phyloP scores from a whole-genome alignment of 1,140 invertebrate genomes.

The Heliconius nattereri region DNA sequence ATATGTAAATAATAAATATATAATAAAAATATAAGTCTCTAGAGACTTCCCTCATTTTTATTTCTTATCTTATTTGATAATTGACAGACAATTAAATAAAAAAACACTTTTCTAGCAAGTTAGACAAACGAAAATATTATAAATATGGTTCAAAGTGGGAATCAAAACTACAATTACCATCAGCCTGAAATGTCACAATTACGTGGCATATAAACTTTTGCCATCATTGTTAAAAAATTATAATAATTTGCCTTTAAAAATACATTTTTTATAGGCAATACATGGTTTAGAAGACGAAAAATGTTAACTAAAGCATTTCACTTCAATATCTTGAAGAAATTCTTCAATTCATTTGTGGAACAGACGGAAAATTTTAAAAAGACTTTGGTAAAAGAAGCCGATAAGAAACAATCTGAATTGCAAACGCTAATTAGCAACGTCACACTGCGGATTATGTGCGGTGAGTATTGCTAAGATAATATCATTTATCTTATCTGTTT shows the following conservation, averaged over 20 bases:
- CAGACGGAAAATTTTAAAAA: constrained; percentile 8
- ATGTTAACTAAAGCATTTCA: constrained; percentile 33
- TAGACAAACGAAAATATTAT: too few relatives aligned
- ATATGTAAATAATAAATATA: neutral
- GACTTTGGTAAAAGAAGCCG: neutral
- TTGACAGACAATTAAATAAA: too few relatives aligned
- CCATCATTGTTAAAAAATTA: too few relatives aligned
- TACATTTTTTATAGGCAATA: constrained; percentile 2
- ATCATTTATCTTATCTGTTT: neutral
- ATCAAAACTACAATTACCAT: too few relatives aligned
- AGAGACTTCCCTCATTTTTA: too few relatives aligned
- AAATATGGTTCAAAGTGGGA: too few relatives aligned
- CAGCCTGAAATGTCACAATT: too few relatives aligned
- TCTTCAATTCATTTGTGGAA: constrained; percentile 10
- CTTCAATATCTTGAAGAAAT: constrained; percentile 29
- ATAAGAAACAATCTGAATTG: constrained; percentile 11
- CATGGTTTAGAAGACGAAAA: constrained; percentile 24
- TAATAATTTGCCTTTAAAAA: neutral
- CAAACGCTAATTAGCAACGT: neutral
- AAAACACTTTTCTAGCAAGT: too few relatives aligned
- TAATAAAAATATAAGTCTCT: neutral
- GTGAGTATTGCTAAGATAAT: neutral
- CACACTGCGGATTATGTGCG: constrained; percentile 18
- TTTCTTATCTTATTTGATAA: too few relatives aligned
- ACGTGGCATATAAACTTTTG: too few relatives aligned